Conservation (phyloP, 2,888 invertebrate genomes). For the Willowsia nigromaculata region DNA sequence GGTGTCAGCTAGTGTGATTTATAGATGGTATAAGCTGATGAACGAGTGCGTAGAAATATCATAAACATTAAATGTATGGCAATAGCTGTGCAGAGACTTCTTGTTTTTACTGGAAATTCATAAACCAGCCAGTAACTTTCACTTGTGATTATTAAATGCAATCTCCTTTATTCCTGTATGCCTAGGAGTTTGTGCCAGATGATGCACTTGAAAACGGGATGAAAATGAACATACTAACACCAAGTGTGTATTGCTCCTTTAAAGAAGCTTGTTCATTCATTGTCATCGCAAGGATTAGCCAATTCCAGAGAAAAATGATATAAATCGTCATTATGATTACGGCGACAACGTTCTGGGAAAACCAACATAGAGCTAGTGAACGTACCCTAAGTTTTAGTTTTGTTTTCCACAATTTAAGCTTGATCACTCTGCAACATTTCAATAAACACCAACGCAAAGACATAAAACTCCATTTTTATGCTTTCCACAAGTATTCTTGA, state of each 20-base stretch:
- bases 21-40: background rate
- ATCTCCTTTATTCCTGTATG: background rate
- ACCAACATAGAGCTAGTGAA: too few relatives aligned
- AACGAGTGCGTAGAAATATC: background rate
- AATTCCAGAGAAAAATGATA: background rate
- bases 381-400: background rate
- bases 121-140: background rate
- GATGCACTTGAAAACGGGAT: background rate
- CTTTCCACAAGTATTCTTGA: background rate
- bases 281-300: background rate
- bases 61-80: background rate
- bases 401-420: background rate
- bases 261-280: background rate
- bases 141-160: background rate
- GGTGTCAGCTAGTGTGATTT: background rate
- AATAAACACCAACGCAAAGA: background rate
- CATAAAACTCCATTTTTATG: conserved; percentile 1
- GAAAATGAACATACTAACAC: too few relatives aligned
- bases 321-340: background rate
- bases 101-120: background rate
- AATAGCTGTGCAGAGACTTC: too few relatives aligned
- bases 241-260: too few relatives aligned
- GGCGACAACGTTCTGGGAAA: background rate
- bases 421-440: background rate
- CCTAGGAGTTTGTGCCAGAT: background rate